Percentiles rank a stretch among this genome's conserved stretches.
Evolutionary conservation across 2,888 invertebrate species (phyloP).

Genomic region (Geophilus truncorum): DNA sequence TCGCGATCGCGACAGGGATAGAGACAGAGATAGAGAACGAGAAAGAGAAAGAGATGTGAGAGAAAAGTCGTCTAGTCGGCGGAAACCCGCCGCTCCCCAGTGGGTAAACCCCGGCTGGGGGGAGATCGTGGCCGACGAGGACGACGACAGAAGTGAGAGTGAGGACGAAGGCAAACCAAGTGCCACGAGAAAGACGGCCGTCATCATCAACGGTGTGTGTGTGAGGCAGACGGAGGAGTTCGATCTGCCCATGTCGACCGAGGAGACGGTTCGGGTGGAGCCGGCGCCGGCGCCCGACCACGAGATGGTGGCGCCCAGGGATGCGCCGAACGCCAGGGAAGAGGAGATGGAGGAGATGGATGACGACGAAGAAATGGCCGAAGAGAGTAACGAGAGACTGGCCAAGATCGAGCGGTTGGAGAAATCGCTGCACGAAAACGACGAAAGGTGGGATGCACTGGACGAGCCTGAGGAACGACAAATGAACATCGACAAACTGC

Average conservation of each 20-base stretch:
- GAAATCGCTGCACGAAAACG: constrained; percentile 38
- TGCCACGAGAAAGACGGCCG: constrained; percentile 45
- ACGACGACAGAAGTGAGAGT: constrained; percentile 39
- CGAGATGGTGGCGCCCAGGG: constrained; percentile 46
- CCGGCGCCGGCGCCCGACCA: constrained; percentile 66
- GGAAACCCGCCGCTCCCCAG: constrained; percentile 94
- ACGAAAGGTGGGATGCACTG: constrained; percentile 40
- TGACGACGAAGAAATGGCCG: constrained; percentile 35
- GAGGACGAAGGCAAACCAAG: constrained; percentile 36
- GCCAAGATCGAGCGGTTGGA: constrained; percentile 37
- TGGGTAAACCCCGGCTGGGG: constrained; percentile 96
- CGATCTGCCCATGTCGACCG: constrained; percentile 41
- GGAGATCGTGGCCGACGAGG: constrained; percentile 45
- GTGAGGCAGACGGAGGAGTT: constrained; percentile 82
- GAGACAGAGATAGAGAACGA: not conserved
- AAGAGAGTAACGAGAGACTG: constrained; percentile 30
- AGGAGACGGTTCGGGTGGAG: constrained; percentile 69
- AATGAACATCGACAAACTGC: constrained; percentile 40
- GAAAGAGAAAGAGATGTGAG: not conserved
- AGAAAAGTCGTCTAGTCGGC: constrained; percentile 58
- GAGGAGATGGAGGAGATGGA: constrained; percentile 42
- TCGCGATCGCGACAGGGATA: too few species aligned
- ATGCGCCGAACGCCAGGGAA: constrained; percentile 42
- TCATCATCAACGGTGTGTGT: constrained; percentile 89
- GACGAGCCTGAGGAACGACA: constrained; percentile 40